A percentile compares a stretch with the other conserved stretches of the same genome.
Evolutionary conservation across 2,113 vertebrate genomes (phyloP).

Genomic region (Gallinago jamesoni): DNA sequence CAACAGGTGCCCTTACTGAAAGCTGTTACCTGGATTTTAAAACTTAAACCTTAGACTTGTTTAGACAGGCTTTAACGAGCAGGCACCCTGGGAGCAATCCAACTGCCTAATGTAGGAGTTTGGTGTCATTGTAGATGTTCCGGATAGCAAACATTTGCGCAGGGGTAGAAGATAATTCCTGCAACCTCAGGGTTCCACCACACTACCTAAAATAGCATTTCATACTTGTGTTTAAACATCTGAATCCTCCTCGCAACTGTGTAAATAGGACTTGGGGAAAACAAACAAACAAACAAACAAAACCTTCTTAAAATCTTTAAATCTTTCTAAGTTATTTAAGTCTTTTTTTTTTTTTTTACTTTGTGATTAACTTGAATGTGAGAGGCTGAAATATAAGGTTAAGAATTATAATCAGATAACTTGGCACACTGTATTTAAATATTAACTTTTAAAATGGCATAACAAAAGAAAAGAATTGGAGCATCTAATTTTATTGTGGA

Average conservation of each 20-base stretch:
- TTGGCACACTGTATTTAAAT: not conserved
- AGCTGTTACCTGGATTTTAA: not conserved
- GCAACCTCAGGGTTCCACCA: not conserved
- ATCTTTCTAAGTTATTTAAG: not conserved
- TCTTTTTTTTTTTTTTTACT: not conserved
- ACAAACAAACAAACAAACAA: not conserved
- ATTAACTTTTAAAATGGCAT: not conserved
- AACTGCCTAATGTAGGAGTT: not conserved
- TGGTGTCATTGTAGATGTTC: not conserved
- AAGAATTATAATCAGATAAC: not conserved
- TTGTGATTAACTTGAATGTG: not conserved
- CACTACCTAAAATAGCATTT: not conserved
- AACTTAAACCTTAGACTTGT: not conserved
- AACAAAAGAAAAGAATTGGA: not conserved
- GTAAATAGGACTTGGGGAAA: not conserved
- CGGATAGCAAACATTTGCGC: not conserved
- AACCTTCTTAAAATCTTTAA: not conserved
- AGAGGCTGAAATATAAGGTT: accelerated
- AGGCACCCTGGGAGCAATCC: not conserved
- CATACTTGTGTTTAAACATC: not conserved
- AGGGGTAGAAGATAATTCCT: not conserved
- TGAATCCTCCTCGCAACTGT: not conserved
- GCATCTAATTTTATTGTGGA: not conserved
- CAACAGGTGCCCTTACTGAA: not conserved
- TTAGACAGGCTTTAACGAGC: not conserved